These are phyloP conservation scores for Gallinago stenura DNA, from an alignment of 2,797 vertebrate genomes.

Conservation along the genomic window DNA sequence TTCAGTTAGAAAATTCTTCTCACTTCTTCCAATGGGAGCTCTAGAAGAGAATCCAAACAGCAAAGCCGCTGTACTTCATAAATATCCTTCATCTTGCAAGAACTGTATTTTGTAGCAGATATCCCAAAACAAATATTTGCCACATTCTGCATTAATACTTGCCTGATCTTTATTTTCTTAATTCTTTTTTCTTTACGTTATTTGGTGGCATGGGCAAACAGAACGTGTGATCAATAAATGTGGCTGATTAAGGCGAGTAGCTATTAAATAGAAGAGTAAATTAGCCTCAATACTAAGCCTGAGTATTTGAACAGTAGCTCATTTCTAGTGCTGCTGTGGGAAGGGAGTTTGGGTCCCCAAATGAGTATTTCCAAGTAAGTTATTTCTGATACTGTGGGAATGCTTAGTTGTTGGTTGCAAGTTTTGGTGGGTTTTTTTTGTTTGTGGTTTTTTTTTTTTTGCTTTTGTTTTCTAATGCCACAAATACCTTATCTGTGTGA, in stretches of 20 bases:
- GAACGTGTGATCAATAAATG: background rate
- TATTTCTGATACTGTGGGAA: background rate
- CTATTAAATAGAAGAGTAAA: background rate
- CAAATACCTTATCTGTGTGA: background rate
- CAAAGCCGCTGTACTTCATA: background rate
- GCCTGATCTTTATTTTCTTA: background rate
- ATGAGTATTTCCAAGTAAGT: background rate
- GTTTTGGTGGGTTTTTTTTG: background rate
- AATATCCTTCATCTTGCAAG: background rate
- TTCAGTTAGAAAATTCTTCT: background rate
- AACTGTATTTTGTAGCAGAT: background rate
- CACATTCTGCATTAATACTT: fast-evolving
- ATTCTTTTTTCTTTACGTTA: background rate
- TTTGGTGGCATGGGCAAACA: background rate
- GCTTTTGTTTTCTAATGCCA: background rate
- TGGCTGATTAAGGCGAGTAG: background rate
- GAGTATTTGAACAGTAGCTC: background rate
- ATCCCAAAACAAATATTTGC: background rate
- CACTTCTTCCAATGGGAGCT: background rate
- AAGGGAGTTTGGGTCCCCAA: background rate
- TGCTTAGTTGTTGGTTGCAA: background rate
- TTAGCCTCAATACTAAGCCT: background rate
- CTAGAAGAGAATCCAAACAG: background rate
- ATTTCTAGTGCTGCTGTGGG: background rate
- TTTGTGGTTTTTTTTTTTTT: no score